Evolutionary conservation across 1,140 invertebrate species (phyloP), one percentile per base, ranked within the genome.

Genomic region (Tyrophagus putrescentiae): DNA sequence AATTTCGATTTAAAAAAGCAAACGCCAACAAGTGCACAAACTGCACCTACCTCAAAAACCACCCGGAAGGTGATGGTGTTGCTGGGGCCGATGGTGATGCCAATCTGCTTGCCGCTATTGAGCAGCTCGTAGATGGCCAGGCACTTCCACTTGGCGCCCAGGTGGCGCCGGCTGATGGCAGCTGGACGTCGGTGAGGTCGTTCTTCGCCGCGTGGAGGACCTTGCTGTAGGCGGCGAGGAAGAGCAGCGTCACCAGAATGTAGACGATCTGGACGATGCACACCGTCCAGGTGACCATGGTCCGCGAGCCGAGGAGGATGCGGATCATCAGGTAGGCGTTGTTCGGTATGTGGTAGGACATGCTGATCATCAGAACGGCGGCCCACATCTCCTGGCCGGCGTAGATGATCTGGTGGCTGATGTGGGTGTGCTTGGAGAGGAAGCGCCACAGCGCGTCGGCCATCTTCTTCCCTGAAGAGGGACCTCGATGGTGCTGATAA

Each of bases 351-450:
- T 48, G 45, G 31, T 48, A 25, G 7, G 7, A 48, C 45, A 48
- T 48, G 7, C 21, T 25, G 31, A 48, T 21, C 45, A 48, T 13
- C 45, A 48, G 18, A 9, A 48, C 45, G 21, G 45, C 31, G 7
- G 21, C 45, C 45, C 45, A 48, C 45, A 48, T 48, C 18, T 48
- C 18, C 7, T 21, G 45, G 31, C 31, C 31, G 7, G 45, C 45
- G 18, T 48, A 48, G 21, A 48, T 48, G 31, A 48, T 48, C 45
- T 48, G 45, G 31, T 48, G 45, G 6, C 7, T 48, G 18, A 48
- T 48, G 7, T 9, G 21, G 21, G 45, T 9, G 31, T 48, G 45
- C 21, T 48, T 48, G 21, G 7, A 13, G 21, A 9, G 7, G 31
- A 48, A 48, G 21, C 23, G 7, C 7, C 45, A 7, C 45, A 48